Evolutionary conservation across 1,140 invertebrate species (phyloP).

Genomic region (Anoplolepis gracilipes): DNA sequence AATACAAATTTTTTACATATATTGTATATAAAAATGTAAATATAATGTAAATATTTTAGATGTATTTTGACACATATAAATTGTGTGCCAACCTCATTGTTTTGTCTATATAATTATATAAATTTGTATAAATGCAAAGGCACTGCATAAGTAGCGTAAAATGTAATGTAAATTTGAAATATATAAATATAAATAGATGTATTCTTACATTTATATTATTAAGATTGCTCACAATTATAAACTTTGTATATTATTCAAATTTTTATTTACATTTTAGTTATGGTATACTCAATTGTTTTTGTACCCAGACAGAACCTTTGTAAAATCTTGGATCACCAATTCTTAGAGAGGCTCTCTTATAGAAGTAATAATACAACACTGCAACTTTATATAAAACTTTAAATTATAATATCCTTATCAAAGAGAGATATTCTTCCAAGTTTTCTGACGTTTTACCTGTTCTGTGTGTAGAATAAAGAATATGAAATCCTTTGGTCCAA

Average conservation of each 20-base stretch:
- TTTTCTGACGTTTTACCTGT: constrained; percentile 85
- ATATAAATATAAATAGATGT: constrained; percentile 34
- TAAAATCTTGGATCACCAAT: constrained; percentile 91
- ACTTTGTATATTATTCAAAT: not conserved
- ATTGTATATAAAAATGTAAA: constrained; percentile 52
- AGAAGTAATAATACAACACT: constrained; percentile 91
- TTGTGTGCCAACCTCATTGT: not conserved
- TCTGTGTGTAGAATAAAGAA: constrained; percentile 87
- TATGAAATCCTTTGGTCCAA: constrained; percentile 87
- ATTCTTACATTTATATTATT: constrained; percentile 37
- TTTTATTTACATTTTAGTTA: constrained; percentile 63
- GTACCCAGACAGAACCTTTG: constrained; percentile 90
- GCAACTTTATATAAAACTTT: constrained; percentile 86
- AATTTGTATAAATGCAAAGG: constrained; percentile 24
- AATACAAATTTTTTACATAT: constrained; percentile 59
- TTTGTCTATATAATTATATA: constrained; percentile 3
- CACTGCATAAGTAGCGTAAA: constrained; percentile 28
- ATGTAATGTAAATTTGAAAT: constrained; percentile 13
- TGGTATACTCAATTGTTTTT: constrained; percentile 84
- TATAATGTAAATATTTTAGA: constrained; percentile 9
- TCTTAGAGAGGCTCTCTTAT: constrained; percentile 89
- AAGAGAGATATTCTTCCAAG: not conserved
- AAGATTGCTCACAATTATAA: not conserved
- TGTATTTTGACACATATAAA: not conserved
- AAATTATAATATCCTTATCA: constrained; percentile 40